phyloP scores from a whole-genome alignment of 1,140 invertebrate genomes.

The Saccostrea glomerata region DNA sequence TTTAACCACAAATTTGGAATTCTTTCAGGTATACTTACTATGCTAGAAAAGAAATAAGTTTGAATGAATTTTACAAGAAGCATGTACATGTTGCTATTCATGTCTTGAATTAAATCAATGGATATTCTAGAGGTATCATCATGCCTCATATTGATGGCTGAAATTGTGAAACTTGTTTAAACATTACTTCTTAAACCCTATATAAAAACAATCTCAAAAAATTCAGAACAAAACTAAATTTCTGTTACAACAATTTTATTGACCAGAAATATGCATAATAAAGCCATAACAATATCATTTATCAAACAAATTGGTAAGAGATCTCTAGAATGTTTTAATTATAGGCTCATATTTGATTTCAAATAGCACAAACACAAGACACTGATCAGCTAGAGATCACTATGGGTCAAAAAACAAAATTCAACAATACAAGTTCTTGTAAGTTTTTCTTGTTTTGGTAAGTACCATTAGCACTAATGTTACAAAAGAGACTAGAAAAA shows the following conservation, averaged over 20 bases:
- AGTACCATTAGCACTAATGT: constrained; percentile 13
- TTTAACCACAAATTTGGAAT: no score
- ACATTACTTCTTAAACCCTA: no score
- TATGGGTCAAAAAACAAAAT: constrained; percentile 13
- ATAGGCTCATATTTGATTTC: constrained; percentile 32
- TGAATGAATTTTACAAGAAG: no score
- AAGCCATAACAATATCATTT: constrained; percentile 36
- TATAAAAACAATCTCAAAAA: not conserved
- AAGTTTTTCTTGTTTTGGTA: constrained; percentile 14
- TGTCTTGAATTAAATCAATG: no score
- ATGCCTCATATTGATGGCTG: no score
- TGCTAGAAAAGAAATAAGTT: no score
- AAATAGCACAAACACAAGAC: constrained; percentile 30
- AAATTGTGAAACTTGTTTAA: no score
- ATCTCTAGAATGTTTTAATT: constrained; percentile 37
- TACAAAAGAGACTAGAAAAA: constrained; percentile 17
- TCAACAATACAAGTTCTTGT: not conserved
- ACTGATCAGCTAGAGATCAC: constrained; percentile 30
- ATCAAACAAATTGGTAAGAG: constrained; percentile 31
- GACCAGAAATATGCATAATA: constrained; percentile 35
- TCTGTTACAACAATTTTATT: constrained; percentile 38
- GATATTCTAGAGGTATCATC: no score
- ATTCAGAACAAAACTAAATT: not conserved
- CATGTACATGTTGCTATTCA: no score
- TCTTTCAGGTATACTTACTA: no score